Evolutionary conservation across 2,113 vertebrate species (phyloP), one percentile per base, ranked within the genome.

Genomic region (Corvus moneduloides): DNA sequence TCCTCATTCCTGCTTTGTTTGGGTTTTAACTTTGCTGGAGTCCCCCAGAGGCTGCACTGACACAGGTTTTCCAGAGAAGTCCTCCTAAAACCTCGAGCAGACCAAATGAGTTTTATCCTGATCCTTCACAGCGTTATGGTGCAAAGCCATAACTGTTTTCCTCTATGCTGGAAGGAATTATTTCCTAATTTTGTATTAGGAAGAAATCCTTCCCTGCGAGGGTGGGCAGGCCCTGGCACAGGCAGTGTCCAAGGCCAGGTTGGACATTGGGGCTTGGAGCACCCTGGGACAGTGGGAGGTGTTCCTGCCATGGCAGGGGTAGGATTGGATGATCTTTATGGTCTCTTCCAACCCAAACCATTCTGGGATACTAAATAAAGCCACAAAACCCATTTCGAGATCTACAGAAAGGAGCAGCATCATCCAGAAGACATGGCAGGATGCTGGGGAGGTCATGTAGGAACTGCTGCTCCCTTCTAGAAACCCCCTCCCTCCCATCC

Each of bases 291-390:
- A 28, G 67, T 28, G 46, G 46, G 0, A 69, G 67, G 12, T 51
- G 67, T 51, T n/a, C n/a, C 67, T 69, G 46, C 58, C 67, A 28
- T 11, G 18, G 67, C 18, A 28, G n/a, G 66, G 33, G 46, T 21
- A n/a, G 66, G 2, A 16, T 19, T 37, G 26, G n/a, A 4, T 21
- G n/a, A 4, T 3, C 4, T 64, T 23, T 56, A 2, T 2, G 7
- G 24, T 49, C 30, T 4, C 26, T 58, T 18, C 82, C 43, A 28
- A 28, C 23, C 24, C 43, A 67, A 58, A 26, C 35, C 52, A 14
- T 4, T 27, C 62, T 35, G 27, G 18, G 13, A 6, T 15, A 17
- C 4, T 26, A 52, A 79, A 77, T 16, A 58, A 66, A 73, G 32
- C 22, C 79, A 51, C 11, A 52, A 83, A 84, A 51, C 21, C 58